Evolutionary conservation across 2,888 invertebrate genomes (phyloP).

Genomic region (Lycaena phlaeas): DNA sequence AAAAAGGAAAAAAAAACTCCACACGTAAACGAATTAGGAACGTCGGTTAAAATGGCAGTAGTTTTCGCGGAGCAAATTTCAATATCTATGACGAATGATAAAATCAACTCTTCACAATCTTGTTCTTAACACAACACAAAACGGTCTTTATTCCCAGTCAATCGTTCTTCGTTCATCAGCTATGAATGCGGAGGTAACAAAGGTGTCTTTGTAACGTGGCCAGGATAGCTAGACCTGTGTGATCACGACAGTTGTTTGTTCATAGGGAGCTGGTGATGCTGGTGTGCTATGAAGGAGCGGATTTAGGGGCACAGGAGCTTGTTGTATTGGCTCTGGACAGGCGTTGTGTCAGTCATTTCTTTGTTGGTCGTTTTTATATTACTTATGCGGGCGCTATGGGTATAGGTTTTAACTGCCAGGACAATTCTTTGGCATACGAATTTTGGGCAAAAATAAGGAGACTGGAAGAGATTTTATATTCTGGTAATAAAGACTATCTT

Average conservation of each 20-base stretch:
- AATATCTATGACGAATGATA: background rate
- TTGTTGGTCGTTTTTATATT: slow-evolving; percentile 41
- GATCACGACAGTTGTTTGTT: slow-evolving; percentile 32
- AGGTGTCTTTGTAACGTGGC: slow-evolving; percentile 58
- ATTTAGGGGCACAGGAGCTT: slow-evolving; percentile 40
- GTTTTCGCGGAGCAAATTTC: too few relatives aligned
- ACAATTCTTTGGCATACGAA: too few relatives aligned
- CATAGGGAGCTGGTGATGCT: too few relatives aligned
- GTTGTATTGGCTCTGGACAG: slow-evolving; percentile 61
- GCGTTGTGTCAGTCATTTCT: slow-evolving; percentile 50
- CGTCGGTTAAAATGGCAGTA: too few relatives aligned
- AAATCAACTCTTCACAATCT: slow-evolving; percentile 44
- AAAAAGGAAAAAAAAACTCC: too few relatives aligned
- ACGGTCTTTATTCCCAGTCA: slow-evolving; percentile 30
- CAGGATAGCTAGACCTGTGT: slow-evolving; percentile 41
- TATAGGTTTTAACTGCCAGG: too few relatives aligned
- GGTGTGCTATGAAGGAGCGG: slow-evolving; percentile 14
- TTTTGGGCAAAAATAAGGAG: too few relatives aligned
- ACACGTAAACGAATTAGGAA: too few relatives aligned
- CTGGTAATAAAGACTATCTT: too few relatives aligned
- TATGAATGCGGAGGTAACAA: slow-evolving; percentile 64
- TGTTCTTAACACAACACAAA: slow-evolving; percentile 56
- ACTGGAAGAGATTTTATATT: too few relatives aligned
- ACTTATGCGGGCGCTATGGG: background rate
- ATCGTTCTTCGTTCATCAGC: slow-evolving; percentile 36